phyloP scores from a whole-genome alignment of 2,797 vertebrate genomes.

The Tragelaphus eurycerus region DNA sequence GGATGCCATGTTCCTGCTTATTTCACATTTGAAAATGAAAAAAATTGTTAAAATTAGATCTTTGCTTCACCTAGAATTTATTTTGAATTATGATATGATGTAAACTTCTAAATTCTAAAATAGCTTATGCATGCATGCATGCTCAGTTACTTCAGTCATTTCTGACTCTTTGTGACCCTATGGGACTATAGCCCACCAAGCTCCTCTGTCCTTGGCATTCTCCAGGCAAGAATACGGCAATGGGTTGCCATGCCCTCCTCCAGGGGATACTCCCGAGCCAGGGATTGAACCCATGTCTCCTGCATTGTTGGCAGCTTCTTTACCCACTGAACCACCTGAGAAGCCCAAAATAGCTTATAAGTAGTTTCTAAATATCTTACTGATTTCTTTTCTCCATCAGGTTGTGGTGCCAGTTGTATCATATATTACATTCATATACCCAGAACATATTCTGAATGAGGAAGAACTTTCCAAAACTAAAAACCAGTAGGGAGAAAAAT shows the following conservation, averaged over 20 bases:
- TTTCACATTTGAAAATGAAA: not conserved
- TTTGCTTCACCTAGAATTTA: not conserved
- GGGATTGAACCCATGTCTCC: not conserved
- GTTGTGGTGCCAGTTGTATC: not conserved
- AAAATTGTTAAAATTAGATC: not conserved
- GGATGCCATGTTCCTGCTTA: not conserved
- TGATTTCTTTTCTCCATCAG: not conserved
- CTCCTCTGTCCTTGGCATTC: not conserved
- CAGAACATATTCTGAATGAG: not conserved
- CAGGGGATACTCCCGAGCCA: not conserved
- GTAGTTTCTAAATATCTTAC: not conserved
- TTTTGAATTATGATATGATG: not conserved
- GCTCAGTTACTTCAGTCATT: not conserved
- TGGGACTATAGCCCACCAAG: not conserved
- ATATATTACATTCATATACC: not conserved
- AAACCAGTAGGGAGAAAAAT: not conserved
- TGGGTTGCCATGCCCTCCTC: not conserved
- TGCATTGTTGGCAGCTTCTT: not conserved
- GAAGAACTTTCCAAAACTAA: not conserved
- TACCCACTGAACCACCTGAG: not conserved
- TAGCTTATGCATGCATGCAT: not conserved
- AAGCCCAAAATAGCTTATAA: not conserved
- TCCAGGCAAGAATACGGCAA: not conserved
- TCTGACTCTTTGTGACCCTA: not conserved
- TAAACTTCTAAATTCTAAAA: not conserved